Evolutionary conservation across 2,113 vertebrate genomes (phyloP).

Genomic region (Danio rerio): DNA sequence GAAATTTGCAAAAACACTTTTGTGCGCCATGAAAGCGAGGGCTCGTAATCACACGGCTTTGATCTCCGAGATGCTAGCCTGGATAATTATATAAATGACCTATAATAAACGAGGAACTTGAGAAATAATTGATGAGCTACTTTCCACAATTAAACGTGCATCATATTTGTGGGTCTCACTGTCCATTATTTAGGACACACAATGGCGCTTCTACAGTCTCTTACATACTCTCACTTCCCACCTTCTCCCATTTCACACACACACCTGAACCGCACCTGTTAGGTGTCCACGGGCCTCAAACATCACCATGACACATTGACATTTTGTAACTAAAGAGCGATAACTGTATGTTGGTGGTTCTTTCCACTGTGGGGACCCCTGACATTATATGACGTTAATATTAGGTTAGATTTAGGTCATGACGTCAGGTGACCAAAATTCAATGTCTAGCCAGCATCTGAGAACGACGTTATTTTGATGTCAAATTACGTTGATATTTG

Average conservation of each 20-base stretch:
- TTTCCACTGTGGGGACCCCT: no score
- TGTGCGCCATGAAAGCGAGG: background rate
- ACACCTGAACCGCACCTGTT: conserved; percentile 12
- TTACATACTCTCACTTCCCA: conserved; percentile 37
- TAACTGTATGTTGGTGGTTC: no score
- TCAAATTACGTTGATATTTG: no score
- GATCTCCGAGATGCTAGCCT: background rate
- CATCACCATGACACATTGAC: conserved; percentile 3
- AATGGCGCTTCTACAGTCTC: conserved; percentile 49
- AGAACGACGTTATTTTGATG: no score
- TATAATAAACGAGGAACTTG: background rate
- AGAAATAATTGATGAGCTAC: conserved; percentile 4
- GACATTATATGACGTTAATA: no score
- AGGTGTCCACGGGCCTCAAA: conserved; percentile 7
- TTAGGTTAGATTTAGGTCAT: no score
- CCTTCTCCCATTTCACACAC: conserved; percentile 51
- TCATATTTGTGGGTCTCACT: conserved; percentile 9
- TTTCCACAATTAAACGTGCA: background rate
- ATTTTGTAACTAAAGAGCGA: background rate
- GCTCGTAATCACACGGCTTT: background rate
- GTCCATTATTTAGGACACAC: conserved; percentile 24
- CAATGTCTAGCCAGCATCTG: no score
- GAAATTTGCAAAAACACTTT: background rate
- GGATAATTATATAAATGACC: conserved; percentile 12
- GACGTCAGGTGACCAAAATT: no score